Percentiles rank a stretch among this genome's conserved stretches.
phyloP scores from a whole-genome alignment of 2,888 invertebrate genomes.

The Caenorhabditis sinica region DNA sequence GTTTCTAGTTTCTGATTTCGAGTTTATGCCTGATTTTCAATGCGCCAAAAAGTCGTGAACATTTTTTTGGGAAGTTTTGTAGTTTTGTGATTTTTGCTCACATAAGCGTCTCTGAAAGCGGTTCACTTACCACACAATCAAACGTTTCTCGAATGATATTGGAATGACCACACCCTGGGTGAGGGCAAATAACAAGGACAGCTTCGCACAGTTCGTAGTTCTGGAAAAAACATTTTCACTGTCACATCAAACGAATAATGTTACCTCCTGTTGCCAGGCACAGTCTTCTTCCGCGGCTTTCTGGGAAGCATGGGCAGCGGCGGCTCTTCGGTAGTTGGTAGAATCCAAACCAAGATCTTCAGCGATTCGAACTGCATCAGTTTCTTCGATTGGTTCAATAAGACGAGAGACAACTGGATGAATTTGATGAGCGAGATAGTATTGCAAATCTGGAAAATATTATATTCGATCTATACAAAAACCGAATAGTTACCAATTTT shows the following conservation, averaged over 20 bases:
- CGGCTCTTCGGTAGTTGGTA: conserved; percentile 69
- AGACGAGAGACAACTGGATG: conserved; percentile 96
- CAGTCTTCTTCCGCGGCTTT: conserved; percentile 67
- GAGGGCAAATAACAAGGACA: conserved; percentile 50
- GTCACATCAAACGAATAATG: background rate
- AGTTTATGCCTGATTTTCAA: no score
- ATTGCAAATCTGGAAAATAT: conserved; percentile 88
- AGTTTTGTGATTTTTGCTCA: no score
- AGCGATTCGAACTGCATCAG: conserved; percentile 93
- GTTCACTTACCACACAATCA: conserved; percentile 46
- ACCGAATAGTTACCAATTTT: conserved; percentile 84
- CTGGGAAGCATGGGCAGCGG: conserved; percentile 58
- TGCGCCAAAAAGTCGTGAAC: no score
- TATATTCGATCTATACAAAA: background rate
- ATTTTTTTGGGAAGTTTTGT: no score
- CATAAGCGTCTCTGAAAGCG: no score
- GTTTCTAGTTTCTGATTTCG: no score
- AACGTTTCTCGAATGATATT: conserved; percentile 61
- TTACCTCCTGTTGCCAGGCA: conserved; percentile 59
- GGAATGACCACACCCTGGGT: conserved; percentile 39
- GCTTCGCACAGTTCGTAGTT: conserved; percentile 64
- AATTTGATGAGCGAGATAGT: conserved; percentile 95
- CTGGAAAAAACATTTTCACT: conserved; percentile 29
- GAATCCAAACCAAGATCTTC: conserved; percentile 85
- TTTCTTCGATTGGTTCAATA: conserved; percentile 95